Conservation (phyloP, 2,797 vertebrate genomes). For the Spea hammondii region DNA sequence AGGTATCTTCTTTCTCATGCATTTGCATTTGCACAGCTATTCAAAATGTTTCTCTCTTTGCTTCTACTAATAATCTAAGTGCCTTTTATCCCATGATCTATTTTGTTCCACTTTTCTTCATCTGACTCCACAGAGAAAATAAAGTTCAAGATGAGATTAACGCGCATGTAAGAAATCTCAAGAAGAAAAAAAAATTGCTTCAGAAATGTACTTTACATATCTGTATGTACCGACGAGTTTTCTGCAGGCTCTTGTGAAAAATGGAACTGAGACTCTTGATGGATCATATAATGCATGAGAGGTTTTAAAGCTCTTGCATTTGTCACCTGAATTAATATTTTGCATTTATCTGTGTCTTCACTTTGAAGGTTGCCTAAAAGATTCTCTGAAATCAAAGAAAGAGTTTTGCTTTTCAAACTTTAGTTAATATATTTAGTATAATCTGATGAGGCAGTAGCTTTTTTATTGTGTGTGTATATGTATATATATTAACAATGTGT, state of each 20-base stretch:
- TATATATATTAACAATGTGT: not conserved
- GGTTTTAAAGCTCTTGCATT: slow-evolving; percentile 45
- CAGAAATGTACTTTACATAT: slow-evolving; percentile 50
- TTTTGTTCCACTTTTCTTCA: slow-evolving; percentile 44
- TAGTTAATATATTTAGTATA: not conserved
- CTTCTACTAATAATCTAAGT: slow-evolving; percentile 50
- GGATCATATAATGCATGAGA: slow-evolving; percentile 49
- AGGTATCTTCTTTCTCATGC: slow-evolving; percentile 37
- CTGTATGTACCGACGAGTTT: slow-evolving; percentile 30
- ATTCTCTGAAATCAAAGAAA: slow-evolving; percentile 16
- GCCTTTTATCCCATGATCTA: slow-evolving; percentile 47
- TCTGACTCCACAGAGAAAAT: slow-evolving; percentile 46
- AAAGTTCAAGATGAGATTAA: slow-evolving; percentile 49
- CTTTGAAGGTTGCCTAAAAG: slow-evolving; percentile 35
- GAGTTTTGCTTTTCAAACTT: slow-evolving; percentile 23
- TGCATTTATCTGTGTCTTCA: slow-evolving; percentile 43
- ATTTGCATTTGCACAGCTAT: slow-evolving; percentile 40
- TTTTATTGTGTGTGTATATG: too few relatives aligned
- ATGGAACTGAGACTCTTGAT: slow-evolving; percentile 38
- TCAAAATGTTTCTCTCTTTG: slow-evolving; percentile 27
- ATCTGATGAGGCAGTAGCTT: not conserved
- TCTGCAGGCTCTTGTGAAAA: slow-evolving; percentile 36
- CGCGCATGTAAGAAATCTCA: slow-evolving; percentile 42
- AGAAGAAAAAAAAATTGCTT: slow-evolving; percentile 35
- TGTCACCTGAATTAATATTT: slow-evolving; percentile 49